Evolutionary conservation across 2,797 vertebrate species (phyloP).

Genomic region (Anomalospiza imberbis): DNA sequence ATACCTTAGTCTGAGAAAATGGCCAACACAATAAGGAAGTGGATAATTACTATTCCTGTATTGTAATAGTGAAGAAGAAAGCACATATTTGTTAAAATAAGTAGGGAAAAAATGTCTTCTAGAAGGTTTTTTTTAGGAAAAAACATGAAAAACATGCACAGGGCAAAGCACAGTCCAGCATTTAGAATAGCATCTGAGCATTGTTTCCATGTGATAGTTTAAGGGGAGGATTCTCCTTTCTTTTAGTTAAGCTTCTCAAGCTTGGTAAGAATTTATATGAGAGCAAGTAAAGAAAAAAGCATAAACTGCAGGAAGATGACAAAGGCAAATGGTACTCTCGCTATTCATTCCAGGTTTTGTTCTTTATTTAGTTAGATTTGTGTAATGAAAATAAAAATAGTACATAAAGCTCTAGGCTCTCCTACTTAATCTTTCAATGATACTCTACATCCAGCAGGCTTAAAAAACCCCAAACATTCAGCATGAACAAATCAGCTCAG

Average conservation of each 20-base stretch:
- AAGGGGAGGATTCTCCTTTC: background rate
- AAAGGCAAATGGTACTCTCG: background rate
- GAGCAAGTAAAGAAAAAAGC: background rate
- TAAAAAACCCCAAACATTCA: background rate
- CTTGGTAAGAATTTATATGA: background rate
- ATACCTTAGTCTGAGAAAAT: background rate
- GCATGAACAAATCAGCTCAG: background rate
- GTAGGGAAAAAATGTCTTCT: background rate
- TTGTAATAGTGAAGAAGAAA: background rate
- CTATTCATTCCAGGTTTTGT: background rate
- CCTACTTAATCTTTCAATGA: background rate
- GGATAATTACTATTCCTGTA: background rate
- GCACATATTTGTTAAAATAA: background rate
- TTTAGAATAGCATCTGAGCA: background rate
- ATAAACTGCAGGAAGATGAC: background rate
- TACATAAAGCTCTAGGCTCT: background rate
- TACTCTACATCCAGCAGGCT: background rate
- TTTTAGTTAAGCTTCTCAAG: background rate
- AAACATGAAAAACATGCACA: background rate
- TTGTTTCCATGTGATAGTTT: background rate
- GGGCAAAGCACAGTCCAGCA: background rate
- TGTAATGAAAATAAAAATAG: background rate
- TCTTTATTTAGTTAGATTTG: conserved; percentile 7
- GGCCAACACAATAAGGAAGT: background rate
- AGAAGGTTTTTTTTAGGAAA: background rate